Evolutionary conservation across 1,140 invertebrate species (phyloP), one percentile per base, ranked within the genome.

Genomic region (Musca domestica): DNA sequence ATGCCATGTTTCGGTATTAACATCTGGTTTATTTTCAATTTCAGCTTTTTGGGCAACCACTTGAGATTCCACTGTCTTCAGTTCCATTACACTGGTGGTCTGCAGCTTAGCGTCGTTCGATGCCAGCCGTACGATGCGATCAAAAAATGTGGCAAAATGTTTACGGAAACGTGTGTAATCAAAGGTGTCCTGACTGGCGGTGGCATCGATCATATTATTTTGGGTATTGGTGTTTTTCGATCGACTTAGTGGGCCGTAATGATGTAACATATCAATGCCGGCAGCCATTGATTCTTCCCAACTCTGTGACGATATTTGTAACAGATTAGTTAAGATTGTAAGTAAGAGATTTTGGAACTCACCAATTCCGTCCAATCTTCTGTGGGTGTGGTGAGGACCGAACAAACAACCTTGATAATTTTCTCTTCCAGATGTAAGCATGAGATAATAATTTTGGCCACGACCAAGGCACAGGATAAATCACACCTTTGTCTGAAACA

Each of bases 201-300:
- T 69, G 27, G 65, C 27, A 51, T 66, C 34, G 17, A 48, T 64
- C 25, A 66, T 34, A 51, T 61, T 68, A 34, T 80, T 72, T 2
- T 73, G 72, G 27, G 66, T 41, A 17, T 66, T 66, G 34, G 67
- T 70, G 3, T 75, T 76, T 48, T 80, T 81, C 7, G 76, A 76
- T 1, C 77, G 76, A 66, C 71, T 76, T 1, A 81, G 64, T 0
- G 79, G 77, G 14, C 79, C 79, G 68, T 80, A 77, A 68, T 81
- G 77, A 69, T 81, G 76, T 51, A 81, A 66, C 76, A 81, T 81
- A 72, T 81, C 77, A 25, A 81, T 78, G 51, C 77, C 77, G 9
- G 77, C 76, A 10, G 74, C 74, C 74, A 78, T 78, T 22, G 76
- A 78, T 73, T 80, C 79, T 65, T 81, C 79, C 80, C 80, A 81